Conservation (phyloP, 1,140 invertebrate genomes). For the Cherax destructor region DNA sequence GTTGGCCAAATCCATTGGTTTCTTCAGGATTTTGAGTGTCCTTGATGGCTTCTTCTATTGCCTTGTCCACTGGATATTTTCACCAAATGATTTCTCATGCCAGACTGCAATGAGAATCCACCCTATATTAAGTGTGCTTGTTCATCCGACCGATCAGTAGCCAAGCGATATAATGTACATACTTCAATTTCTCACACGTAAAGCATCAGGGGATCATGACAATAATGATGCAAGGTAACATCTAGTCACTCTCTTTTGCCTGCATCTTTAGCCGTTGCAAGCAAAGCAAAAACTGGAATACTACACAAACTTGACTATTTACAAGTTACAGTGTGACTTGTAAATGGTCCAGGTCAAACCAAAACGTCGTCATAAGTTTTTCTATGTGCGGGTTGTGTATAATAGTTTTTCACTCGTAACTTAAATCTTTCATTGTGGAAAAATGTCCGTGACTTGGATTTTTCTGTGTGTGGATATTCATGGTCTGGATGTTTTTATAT, state of each 20-base stretch:
- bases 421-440: too few relatives aligned
- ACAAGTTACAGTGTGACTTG: too few relatives aligned
- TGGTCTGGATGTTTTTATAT: too few relatives aligned
- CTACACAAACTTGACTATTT: too few relatives aligned
- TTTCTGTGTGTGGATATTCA: too few relatives aligned
- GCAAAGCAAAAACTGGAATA: neutral
- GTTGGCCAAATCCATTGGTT: constrained; percentile 49
- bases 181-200: constrained; percentile 5
- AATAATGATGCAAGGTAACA: neutral
- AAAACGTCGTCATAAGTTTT: too few relatives aligned
- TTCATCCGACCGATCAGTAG: neutral
- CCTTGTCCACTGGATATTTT: constrained; percentile 51
- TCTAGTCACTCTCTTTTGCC: constrained; percentile 2
- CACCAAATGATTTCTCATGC: constrained; percentile 29
- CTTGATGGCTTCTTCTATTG: constrained; percentile 65
- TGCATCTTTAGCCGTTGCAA: constrained; percentile 3
- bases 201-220: constrained; percentile 28
- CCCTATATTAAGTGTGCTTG: constrained; percentile 6
- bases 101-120: constrained; percentile 55
- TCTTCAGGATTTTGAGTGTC: constrained; percentile 63
- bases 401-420: too few relatives aligned
- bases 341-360: too few relatives aligned
- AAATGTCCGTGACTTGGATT: too few relatives aligned
- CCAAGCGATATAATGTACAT: neutral
- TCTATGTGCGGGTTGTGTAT: too few relatives aligned